Evolutionary conservation across 2,888 invertebrate species (phyloP).

Genomic region (Euzophera pinguis): DNA sequence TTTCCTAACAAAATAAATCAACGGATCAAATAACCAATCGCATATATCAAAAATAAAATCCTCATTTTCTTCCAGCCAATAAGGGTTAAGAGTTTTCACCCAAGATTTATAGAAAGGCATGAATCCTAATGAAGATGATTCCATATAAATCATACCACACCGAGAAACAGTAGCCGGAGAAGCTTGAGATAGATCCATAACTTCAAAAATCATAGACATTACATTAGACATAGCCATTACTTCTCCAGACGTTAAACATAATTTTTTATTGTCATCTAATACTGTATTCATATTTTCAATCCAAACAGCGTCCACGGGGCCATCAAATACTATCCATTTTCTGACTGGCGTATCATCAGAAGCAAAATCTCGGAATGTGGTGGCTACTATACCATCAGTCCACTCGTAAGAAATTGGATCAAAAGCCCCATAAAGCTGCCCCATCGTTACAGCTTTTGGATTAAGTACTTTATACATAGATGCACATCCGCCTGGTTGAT

Average conservation of each 20-base stretch:
- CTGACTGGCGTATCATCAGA: conserved; percentile 85
- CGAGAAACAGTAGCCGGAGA: conserved; percentile 93
- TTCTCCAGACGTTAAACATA: conserved; percentile 93
- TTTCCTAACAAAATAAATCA: conserved; percentile 85
- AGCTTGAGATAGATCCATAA: conserved; percentile 90
- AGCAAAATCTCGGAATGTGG: conserved; percentile 88
- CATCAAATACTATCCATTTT: conserved; percentile 97
- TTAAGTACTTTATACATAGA: conserved; percentile 91
- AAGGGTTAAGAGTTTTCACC: conserved; percentile 82
- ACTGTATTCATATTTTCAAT: conserved; percentile 95
- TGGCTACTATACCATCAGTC: conserved; percentile 92
- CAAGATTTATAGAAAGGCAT: conserved; percentile 89
- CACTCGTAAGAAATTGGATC: conserved; percentile 95
- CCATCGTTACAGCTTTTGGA: conserved; percentile 96
- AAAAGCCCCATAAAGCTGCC: conserved; percentile 94
- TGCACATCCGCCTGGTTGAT: conserved; percentile 74
- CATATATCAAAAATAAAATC: conserved; percentile 82
- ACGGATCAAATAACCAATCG: conserved; percentile 89
- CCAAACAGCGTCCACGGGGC: conserved; percentile 94
- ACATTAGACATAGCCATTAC: conserved; percentile 89
- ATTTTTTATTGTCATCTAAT: conserved; percentile 92
- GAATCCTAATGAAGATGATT: conserved; percentile 91
- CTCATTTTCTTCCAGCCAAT: conserved; percentile 82
- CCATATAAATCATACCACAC: conserved; percentile 95
- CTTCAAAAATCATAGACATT: conserved; percentile 94